Conservation (phyloP, 2,797 vertebrate species). For the Gorsachius magnificus region DNA sequence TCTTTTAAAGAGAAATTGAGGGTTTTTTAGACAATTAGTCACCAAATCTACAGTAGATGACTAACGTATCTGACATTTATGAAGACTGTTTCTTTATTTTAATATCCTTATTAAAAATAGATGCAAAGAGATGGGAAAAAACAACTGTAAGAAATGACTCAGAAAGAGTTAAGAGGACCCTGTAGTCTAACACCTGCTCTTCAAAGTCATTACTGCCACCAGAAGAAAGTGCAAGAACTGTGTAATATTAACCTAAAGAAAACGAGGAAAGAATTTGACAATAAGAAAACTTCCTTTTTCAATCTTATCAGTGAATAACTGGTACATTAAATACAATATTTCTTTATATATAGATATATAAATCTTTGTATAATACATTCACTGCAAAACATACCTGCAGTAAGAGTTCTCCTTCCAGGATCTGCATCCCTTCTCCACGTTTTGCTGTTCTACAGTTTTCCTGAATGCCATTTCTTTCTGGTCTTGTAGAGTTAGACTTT, state of each 20-base stretch:
- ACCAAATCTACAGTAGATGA: not conserved
- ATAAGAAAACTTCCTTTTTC: not conserved
- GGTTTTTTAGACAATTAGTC: not conserved
- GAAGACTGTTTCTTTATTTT: not conserved
- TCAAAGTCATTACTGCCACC: not conserved
- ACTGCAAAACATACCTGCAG: slow-evolving; percentile 75
- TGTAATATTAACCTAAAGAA: not conserved
- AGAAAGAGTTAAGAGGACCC: not conserved
- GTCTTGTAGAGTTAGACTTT: slow-evolving; percentile 65
- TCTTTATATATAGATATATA: not conserved
- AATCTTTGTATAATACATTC: not conserved
- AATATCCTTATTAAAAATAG: not conserved
- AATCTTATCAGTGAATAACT: not conserved
- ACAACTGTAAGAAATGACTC: not conserved
- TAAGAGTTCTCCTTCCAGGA: slow-evolving; percentile 82
- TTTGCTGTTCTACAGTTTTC: slow-evolving; percentile 57
- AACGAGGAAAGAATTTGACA: not conserved
- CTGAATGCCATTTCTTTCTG: slow-evolving; percentile 72
- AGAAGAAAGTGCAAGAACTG: not conserved
- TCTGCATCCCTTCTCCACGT: slow-evolving; percentile 57
- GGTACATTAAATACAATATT: not conserved
- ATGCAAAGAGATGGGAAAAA: not conserved
- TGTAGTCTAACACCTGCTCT: not conserved
- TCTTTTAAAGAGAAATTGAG: not conserved
- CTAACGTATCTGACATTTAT: not conserved